Base-by-base conservation (phyloP, 1,140 invertebrate genomes). In the Pseudomyrmex sp. region DNA sequence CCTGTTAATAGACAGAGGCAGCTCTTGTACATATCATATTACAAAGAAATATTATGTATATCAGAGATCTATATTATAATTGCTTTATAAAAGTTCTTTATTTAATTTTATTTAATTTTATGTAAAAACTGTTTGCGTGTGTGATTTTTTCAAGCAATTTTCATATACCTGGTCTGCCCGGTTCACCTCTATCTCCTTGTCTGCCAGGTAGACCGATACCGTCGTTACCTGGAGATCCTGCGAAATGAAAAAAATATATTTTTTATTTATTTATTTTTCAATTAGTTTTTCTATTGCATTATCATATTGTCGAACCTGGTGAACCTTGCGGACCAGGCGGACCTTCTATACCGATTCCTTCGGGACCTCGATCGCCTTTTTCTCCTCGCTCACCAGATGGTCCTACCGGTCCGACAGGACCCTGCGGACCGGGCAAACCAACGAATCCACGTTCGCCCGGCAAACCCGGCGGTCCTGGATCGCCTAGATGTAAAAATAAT, bases 311-410 rank as follows among this genome's bases (percentile, higher is more conserved):
- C 56, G 8, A 93, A 97, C 96, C 97, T 94, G 95, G 95, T 72
- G 93, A 76, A 68, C 97, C 97, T 89, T 95, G 93, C 1, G 95
- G 94, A 56, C 97, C 97, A 65, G 95, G 93, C 1, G 96, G 95
- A n/a, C 97, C 97, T 93, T 96, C 96, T 3, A 96, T 84, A 0
- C 96, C 96, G 54, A 96, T 88, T 1, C 96, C 97, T 91, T 97
- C 95, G 0, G 93, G 92, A 1, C 97, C 97, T 91, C 96, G 91
- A 8, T 97, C 97, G 0, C 97, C 97, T 89, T 96, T 97, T 72
- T 97, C 96, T 0, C 97, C 97, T 85, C 95, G 95, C 88, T 96
- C 95, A 0, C 97, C 97, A 61, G 93, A 87, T 9, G 90, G 86
- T 8, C 97, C 97, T 10, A 93, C 91, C 13, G 92, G 93, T 26